These are phyloP conservation scores for Agrochola lychnidis DNA, from an alignment of 2,888 invertebrate species.

Conservation along the genomic window DNA sequence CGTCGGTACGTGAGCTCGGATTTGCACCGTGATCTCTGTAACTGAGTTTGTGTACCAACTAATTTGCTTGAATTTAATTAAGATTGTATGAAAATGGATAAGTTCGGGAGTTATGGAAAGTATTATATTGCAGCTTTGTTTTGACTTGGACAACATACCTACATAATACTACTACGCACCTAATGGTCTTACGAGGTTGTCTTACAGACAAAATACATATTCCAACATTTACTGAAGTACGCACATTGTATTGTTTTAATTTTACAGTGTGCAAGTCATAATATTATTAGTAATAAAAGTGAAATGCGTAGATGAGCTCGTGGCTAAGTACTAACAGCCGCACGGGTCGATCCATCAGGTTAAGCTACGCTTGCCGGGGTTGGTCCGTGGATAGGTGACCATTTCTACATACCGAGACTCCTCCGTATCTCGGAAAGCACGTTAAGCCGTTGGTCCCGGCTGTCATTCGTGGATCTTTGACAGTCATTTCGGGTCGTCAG, in stretches of 20 bases:
- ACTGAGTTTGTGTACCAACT: slow-evolving; percentile 72
- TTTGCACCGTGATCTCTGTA: slow-evolving; percentile 80
- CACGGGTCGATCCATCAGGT: no score
- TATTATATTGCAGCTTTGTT: slow-evolving; percentile 44
- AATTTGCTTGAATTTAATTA: slow-evolving; percentile 79
- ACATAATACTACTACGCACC: background rate
- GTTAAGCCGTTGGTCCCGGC: no score
- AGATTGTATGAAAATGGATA: slow-evolving; percentile 63
- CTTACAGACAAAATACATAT: background rate
- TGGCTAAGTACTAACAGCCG: no score
- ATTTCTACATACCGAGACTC: no score
- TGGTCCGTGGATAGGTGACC: no score
- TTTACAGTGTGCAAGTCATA: background rate
- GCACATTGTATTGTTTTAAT: background rate
- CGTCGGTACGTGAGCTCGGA: slow-evolving; percentile 78
- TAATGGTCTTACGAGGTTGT: background rate
- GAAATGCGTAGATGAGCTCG: background rate
- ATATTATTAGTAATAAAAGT: background rate
- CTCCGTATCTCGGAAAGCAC: no score
- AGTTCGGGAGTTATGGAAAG: slow-evolving; percentile 50
- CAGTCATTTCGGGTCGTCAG: no score
- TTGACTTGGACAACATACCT: slow-evolving; percentile 8
- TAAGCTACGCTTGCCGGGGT: no score
- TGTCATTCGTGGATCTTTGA: no score
- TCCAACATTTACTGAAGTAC: background rate